These are phyloP conservation scores for Mongoloraphidia duomilia DNA, from an alignment of 2,888 invertebrate genomes.

Conservation along the genomic window DNA sequence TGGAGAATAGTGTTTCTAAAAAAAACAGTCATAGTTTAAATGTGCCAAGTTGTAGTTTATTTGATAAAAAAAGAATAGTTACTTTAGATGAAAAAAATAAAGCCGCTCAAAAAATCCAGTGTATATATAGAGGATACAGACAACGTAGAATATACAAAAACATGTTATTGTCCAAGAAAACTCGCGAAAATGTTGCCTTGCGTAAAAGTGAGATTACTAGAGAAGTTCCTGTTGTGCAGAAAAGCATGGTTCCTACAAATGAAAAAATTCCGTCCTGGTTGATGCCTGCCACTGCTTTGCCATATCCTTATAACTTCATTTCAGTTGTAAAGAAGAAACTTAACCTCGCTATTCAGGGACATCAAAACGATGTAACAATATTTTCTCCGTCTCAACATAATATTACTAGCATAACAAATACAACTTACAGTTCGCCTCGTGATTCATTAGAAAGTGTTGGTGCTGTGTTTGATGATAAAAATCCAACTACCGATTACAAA, in stretches of 20 bases:
- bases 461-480: no score
- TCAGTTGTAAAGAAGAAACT: constrained; percentile 43
- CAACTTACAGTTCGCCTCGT: no score
- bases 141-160: constrained; percentile 14
- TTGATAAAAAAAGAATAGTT: no score
- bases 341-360: constrained; percentile 20
- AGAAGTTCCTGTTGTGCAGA: neutral
- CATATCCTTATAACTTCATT: constrained; percentile 45
- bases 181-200: constrained; percentile 1
- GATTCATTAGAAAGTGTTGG: no score
- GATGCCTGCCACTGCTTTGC: constrained; percentile 27
- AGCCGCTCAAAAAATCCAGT: constrained; percentile 20
- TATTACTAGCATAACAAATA: no score
- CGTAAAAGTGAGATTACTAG: constrained; percentile 7
- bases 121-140: constrained; percentile 17
- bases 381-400: no score
- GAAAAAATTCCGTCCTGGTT: constrained; percentile 24
- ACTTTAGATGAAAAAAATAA: constrained; percentile 1
- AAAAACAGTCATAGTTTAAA: no score
- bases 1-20: no score
- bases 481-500: no score
- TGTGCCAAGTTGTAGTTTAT: no score
- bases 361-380: constrained; percentile 1
- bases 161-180: neutral
- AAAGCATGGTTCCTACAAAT: constrained; percentile 3